Percentiles rank a stretch among this genome's conserved stretches.
These are phyloP conservation scores for Cantharis rustica DNA, from an alignment of 2,888 invertebrate genomes.

Conservation along the genomic window DNA sequence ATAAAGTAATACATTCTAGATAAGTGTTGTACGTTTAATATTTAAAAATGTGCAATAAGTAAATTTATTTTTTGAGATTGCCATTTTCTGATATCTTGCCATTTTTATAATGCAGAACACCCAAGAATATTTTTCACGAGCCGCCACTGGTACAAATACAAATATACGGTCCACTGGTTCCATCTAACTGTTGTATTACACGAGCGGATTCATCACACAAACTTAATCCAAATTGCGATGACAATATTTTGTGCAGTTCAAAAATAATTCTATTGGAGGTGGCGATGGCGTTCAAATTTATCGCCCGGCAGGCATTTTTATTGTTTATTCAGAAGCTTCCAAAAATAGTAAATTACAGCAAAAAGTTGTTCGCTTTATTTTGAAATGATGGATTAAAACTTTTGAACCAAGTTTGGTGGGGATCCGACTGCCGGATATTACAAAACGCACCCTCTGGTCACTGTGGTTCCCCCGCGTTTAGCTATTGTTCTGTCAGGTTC, in stretches of 20 bases:
- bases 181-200: background rate
- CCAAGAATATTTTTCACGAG: too few species aligned
- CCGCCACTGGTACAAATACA: background rate
- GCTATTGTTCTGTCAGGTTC: slow-evolving; percentile 37
- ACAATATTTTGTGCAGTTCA: background rate
- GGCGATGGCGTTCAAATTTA: background rate
- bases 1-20: too few species aligned
- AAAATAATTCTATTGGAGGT: background rate
- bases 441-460: slow-evolving; percentile 29
- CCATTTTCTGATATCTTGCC: too few species aligned
- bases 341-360: background rate
- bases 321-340: background rate
- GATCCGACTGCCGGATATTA: slow-evolving; percentile 27
- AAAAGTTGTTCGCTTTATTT: slow-evolving; percentile 15
- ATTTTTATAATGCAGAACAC: too few species aligned
- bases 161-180: slow-evolving; percentile 1
- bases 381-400: slow-evolving; percentile 29
- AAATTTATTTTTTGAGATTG: too few species aligned
- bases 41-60: too few species aligned
- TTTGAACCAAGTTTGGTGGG: slow-evolving; percentile 22
- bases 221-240: background rate
- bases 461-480: slow-evolving; percentile 26
- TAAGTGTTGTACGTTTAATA: too few species aligned
- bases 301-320: background rate
- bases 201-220: background rate